Evolutionary conservation across 2,888 invertebrate species (phyloP), one percentile per base, ranked within the genome.

Genomic region (Dorcus hopei): DNA sequence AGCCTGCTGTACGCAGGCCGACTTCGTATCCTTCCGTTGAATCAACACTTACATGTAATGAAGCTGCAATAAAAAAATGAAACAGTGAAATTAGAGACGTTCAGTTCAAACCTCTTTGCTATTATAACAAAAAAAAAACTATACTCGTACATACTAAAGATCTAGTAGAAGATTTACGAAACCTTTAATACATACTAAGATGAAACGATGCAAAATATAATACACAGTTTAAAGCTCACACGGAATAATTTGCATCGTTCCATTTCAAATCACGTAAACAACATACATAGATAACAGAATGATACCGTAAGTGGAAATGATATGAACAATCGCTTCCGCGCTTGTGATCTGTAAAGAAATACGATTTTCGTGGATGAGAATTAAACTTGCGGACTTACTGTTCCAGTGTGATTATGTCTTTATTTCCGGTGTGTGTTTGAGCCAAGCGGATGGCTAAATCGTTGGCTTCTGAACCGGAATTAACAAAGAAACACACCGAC

Each of bases 391-490:
- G 7, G 9, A 90, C 94, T 92, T 85, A 98, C 98, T 97, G 97
- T 80, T 99, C 97, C 56, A 99, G 80, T 0, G 95, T 91, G 71
- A 99, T 91, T 67, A 97, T 85, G 77, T 99, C 97, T 69, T 88
- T 85, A 64, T 90, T 88, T 70, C 90, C 89, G 1, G 97, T 97
- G 77, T 95, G 91, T 54, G 93, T 88, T 61, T 90, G 84, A 0
- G 97, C 95, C 61, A 99, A 81, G 59, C 97, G 86, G 42, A 99
- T 78, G 0, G 99, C 99, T 68, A 99, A 84, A 81, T 99, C 99
- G 78, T 98, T 99, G 7, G 98, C 98, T 80, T 99, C 99, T 5
- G 97, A 98, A 8, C 98, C 99, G 0, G 98, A 99, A 80, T 99
- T 99, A 55, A 97, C 96, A 76, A 98, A 91, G 81, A 91, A 98